Conservation (phyloP, 2,888 invertebrate species). For the Aphidius colemani region DNA sequence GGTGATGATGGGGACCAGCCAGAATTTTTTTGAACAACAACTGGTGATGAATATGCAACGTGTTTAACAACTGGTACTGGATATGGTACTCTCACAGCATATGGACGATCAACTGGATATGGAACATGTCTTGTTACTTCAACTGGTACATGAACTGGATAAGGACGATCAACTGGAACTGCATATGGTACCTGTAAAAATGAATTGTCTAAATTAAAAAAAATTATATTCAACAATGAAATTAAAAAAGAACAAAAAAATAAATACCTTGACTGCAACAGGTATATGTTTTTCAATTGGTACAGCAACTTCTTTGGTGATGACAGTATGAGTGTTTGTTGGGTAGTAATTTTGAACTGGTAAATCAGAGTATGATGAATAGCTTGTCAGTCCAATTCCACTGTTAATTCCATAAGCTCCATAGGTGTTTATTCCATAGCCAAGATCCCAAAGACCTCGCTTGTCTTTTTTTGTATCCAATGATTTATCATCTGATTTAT, state of each 20-base stretch:
- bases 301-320: slow-evolving; percentile 63
- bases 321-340: slow-evolving; percentile 54
- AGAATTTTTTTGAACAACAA: slow-evolving; percentile 39
- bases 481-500: slow-evolving; percentile 36
- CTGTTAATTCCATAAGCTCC: slow-evolving; percentile 28
- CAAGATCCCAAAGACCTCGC: slow-evolving; percentile 44
- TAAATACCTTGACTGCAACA: slow-evolving; percentile 56
- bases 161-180: slow-evolving; percentile 56
- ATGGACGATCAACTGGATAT: slow-evolving; percentile 52
- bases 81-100: slow-evolving; percentile 49
- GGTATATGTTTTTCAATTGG: slow-evolving; percentile 62
- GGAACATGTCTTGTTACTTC: slow-evolving; percentile 54
- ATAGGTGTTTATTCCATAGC: slow-evolving; percentile 41
- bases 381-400: slow-evolving; percentile 11
- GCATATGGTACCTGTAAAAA: slow-evolving; percentile 52
- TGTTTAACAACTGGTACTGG: slow-evolving; percentile 52
- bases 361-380: slow-evolving; percentile 20
- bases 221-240: slow-evolving; percentile 9
- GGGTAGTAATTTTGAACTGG: slow-evolving; percentile 17
- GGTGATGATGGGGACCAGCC: too few relatives aligned
- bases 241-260: neutral
- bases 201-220: neutral
- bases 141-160: slow-evolving; percentile 56
- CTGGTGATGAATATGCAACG: slow-evolving; percentile 54
- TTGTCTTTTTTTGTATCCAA: slow-evolving; percentile 45